A percentile compares a stretch with the other conserved stretches of the same genome.
phyloP scores from a whole-genome alignment of 2,113 vertebrate genomes.

The Ceyx margarethae region DNA sequence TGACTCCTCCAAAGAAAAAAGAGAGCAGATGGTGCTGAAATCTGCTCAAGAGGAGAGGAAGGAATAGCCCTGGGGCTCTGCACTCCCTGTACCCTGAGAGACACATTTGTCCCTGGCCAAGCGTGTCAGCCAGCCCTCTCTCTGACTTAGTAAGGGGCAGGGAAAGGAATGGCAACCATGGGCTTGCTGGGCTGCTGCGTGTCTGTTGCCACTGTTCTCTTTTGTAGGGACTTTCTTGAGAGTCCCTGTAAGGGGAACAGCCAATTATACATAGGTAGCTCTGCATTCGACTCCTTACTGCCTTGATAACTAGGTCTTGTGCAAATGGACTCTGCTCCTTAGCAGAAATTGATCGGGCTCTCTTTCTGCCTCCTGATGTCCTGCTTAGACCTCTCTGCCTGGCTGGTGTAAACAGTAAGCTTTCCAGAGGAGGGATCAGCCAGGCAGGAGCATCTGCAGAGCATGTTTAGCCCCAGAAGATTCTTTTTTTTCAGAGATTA shows the following conservation, averaged over 20 bases:
- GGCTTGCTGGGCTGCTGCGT: not conserved
- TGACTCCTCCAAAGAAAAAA: constrained; percentile 39
- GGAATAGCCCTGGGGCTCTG: constrained; percentile 30
- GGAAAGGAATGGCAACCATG: not conserved
- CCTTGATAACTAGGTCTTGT: not conserved
- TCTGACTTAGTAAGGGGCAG: not conserved
- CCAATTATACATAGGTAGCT: not conserved
- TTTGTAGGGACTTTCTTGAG: not conserved
- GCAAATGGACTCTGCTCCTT: not conserved
- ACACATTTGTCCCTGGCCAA: not conserved
- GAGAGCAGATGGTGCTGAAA: constrained; percentile 48
- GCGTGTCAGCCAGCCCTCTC: not conserved
- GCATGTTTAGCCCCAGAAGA: not conserved
- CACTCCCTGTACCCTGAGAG: not conserved
- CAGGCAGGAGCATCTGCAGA: not conserved
- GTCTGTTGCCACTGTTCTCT: not conserved
- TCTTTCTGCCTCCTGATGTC: not conserved
- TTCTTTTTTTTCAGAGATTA: not conserved
- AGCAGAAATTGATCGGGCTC: not conserved
- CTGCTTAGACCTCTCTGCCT: not conserved
- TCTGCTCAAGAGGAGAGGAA: constrained; percentile 44
- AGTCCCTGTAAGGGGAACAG: not conserved
- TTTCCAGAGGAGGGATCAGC: not conserved
- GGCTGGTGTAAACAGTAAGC: not conserved
- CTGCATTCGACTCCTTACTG: not conserved